Conservation (phyloP, 2,888 invertebrate species). For the Calameuta filiformis region DNA sequence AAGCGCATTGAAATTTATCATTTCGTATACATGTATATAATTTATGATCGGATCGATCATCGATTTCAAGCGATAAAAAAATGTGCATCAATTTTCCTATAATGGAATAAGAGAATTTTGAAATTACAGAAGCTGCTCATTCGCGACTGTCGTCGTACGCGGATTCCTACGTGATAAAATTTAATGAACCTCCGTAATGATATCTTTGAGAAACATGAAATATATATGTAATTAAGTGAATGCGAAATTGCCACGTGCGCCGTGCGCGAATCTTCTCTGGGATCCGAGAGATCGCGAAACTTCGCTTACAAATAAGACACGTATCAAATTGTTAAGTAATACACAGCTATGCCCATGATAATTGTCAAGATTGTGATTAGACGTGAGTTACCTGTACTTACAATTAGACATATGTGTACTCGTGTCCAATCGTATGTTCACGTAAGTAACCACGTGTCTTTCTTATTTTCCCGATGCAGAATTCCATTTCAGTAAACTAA, state of each 20-base stretch:
- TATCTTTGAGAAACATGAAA: not conserved
- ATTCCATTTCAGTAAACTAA: not conserved
- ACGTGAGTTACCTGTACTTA: not conserved
- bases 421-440: not conserved
- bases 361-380: not conserved
- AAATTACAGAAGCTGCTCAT: not conserved
- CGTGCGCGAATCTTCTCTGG: not conserved
- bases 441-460: too few relatives aligned
- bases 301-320: not conserved
- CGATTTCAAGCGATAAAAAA: not conserved
- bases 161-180: too few relatives aligned
- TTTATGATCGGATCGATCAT: not conserved
- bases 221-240: not conserved
- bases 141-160: not conserved
- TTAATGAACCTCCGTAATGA: not conserved
- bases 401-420: not conserved
- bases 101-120: not conserved
- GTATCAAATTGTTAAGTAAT: not conserved
- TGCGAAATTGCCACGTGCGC: not conserved
- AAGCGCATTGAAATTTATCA: not conserved
- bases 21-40: not conserved
- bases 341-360: not conserved
- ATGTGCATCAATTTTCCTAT: not conserved
- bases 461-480: too few relatives aligned
- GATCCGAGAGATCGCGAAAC: not conserved